These are phyloP conservation scores for Girardinichthys multiradiatus DNA, from an alignment of 2,113 vertebrate species.

Conservation along the genomic window DNA sequence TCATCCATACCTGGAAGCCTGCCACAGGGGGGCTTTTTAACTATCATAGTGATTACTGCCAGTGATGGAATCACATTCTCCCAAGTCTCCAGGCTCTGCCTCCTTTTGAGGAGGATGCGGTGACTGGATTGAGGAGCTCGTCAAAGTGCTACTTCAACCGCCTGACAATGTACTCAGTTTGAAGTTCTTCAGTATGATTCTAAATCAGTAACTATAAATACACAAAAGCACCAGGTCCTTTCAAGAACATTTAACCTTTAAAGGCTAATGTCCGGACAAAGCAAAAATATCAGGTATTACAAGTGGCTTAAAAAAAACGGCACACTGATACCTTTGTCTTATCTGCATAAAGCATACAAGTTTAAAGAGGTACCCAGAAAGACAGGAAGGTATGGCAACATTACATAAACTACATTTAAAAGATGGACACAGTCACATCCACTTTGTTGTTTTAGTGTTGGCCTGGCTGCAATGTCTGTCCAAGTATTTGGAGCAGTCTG, in stretches of 20 bases:
- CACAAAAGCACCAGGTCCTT: background rate
- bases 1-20: no score
- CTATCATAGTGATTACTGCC: no score
- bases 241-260: background rate
- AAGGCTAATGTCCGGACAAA: background rate
- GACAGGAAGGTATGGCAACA: background rate
- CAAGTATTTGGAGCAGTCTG: no score
- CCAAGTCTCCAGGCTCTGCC: no score
- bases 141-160: background rate
- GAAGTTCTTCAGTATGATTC: background rate
- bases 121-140: no score
- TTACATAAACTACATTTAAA: background rate
- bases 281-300: constrained; percentile 3
- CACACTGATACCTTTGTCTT: constrained; percentile 10
- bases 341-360: background rate
- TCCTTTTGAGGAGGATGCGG: no score
- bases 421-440: background rate
- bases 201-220: no score
- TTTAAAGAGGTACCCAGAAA: background rate
- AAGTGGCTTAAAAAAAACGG: background rate
- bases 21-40: no score
- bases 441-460: background rate
- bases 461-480: background rate
- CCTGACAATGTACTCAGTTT: background rate
- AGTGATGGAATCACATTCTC: no score